Conservation (phyloP, 2,113 vertebrate species). For the Tamias sibiricus region DNA sequence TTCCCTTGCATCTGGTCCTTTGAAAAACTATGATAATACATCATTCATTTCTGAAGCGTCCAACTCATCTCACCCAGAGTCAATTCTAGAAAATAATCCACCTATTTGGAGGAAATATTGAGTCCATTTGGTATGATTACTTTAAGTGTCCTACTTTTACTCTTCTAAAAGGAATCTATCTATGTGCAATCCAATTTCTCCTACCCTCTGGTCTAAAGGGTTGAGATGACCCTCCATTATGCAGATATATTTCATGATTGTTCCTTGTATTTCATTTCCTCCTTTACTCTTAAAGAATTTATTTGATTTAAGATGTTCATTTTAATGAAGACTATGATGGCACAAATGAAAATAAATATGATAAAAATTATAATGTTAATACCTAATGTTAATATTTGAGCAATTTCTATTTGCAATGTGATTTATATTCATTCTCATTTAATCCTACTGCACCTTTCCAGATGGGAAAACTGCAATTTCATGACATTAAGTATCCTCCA, state of each 20-base stretch:
- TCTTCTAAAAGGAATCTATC: background rate
- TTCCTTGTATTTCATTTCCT: background rate
- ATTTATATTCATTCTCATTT: background rate
- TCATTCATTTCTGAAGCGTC: background rate
- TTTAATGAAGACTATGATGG: too few relatives aligned
- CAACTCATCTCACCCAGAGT: background rate
- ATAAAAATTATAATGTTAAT: background rate
- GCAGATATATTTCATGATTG: too few relatives aligned
- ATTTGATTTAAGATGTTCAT: background rate
- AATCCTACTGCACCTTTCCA: too few relatives aligned
- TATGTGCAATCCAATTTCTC: too few relatives aligned
- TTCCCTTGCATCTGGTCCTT: too few relatives aligned
- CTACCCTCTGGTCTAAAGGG: too few relatives aligned
- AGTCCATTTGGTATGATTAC: background rate
- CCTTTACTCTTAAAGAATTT: background rate
- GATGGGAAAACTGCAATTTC: background rate
- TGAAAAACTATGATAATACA: too few relatives aligned
- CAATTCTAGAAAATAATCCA: background rate
- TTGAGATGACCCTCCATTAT: too few relatives aligned
- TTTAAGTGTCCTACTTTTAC: background rate
- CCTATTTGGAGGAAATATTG: background rate
- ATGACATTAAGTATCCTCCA: background rate
- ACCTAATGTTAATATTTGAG: background rate
- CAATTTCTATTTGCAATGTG: background rate
- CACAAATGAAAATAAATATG: background rate